Evolutionary conservation across 1,140 invertebrate genomes (phyloP).

Genomic region (Drosophila mayri): DNA sequence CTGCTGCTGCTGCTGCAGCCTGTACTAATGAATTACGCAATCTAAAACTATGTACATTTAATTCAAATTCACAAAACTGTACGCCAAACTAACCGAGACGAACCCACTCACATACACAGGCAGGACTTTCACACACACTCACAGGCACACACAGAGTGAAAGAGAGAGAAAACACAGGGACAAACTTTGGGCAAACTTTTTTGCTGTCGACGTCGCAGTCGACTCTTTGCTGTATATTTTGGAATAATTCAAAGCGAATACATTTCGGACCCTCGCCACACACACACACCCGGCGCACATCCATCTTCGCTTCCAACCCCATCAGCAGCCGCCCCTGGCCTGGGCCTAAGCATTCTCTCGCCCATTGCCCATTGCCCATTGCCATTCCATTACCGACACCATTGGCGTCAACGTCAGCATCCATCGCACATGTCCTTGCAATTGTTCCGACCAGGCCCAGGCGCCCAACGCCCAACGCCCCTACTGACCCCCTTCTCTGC

Average conservation of each 20-base stretch:
- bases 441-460: constrained; percentile 61
- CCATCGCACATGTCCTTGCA: constrained; percentile 83
- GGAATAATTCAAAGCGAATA: constrained; percentile 82
- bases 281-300: constrained; percentile 26
- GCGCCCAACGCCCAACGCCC: not conserved
- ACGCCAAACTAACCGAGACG: constrained; percentile 80
- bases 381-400: constrained; percentile 82
- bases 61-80: constrained; percentile 84
- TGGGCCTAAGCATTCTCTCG: constrained; percentile 45
- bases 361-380: constrained; percentile 48
- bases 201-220: constrained; percentile 44
- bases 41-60: constrained; percentile 85
- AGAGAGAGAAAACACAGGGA: constrained; percentile 22
- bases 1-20: constrained; percentile 52
- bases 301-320: constrained; percentile 68
- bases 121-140: constrained; percentile 32
- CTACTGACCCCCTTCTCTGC: not conserved
- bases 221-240: constrained; percentile 69
- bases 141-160: constrained; percentile 5
- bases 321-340: constrained; percentile 52
- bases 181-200: constrained; percentile 78
- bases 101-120: constrained; percentile 40
- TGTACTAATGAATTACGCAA: constrained; percentile 85
- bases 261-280: constrained; percentile 56
- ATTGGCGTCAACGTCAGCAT: constrained; percentile 83